Evolutionary conservation across 2,797 vertebrate genomes (phyloP), one percentile per base, ranked within the genome.

Genomic region (Acanthornis magna): DNA sequence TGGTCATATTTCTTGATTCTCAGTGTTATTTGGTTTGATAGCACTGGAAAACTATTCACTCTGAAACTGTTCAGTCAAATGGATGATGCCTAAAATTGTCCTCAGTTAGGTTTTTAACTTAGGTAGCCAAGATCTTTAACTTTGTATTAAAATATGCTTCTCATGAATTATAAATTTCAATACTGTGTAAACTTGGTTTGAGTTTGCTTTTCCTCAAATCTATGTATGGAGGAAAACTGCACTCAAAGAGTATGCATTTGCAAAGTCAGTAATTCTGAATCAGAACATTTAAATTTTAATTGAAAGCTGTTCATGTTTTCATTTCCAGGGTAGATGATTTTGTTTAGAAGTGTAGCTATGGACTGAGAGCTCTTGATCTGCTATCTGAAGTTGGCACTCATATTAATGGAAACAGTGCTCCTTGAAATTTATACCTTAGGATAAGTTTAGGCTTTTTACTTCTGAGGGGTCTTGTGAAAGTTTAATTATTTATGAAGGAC

Each of bases 191-290:
- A 43, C 29, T 62, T 61, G 16, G 11, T 67, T 67, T 60, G 16
- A 66, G 15, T 93, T 88, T 85, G 13, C 36, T 75, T 78, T 85
- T 92, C 22, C 32, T 22, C 17, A 45, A 6, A 62, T 66, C 26
- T 63, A 2, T 22, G 3, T 36, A 2, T 0, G 1, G 43, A 43
- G 17, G 11, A 18, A 43, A 53, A 66, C 20, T 55, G 11, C 26
- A 16, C 32, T 72, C 16, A 47, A 75, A 67, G 19, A 60, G 5
- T 55, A 10, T 38, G 6, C 23, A 7, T 43, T 65, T 66, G 32
- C n/a, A 60, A 84, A 74, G 15, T 74, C 34, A 51, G 16, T 62
- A 26, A 77, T 74, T 77, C 48, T 54, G 22, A 70, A 53, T 55
- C 14, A 30, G 36, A 68, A n/a, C 25, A 76, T 86, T 34, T 30